Conservation (phyloP, 1,140 invertebrate genomes). For the Hesperophylax magnus region DNA sequence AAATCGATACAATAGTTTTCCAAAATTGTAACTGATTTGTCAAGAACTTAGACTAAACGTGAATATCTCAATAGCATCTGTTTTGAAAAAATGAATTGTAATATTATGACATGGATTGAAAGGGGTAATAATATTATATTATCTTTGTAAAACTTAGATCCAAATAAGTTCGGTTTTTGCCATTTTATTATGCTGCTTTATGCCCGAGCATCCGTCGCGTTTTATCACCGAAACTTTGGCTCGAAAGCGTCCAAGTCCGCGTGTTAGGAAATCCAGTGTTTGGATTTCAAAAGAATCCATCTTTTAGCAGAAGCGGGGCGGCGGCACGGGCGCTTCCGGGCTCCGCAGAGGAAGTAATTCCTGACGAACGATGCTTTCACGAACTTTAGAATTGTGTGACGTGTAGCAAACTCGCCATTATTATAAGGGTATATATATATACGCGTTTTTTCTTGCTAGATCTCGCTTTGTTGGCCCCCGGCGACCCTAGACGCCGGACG, state of each 20-base stretch:
- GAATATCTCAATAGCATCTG: no score
- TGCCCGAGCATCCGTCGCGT: conserved; percentile 2
- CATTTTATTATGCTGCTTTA: no score
- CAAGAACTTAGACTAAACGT: no score
- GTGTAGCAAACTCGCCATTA: conserved; percentile 9
- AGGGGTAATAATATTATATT: no score
- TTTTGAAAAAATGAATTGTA: no score
- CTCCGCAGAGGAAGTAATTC: conserved; percentile 16
- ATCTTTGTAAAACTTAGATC: no score
- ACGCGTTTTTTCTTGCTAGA: conserved; percentile 30
- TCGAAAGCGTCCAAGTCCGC: neutral
- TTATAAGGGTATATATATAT: neutral
- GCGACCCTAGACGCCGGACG: conserved; percentile 36
- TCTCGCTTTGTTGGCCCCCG: neutral
- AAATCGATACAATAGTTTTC: no score
- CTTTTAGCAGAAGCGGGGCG: conserved; percentile 11
- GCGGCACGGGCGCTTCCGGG: conserved; percentile 5
- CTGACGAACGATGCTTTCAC: conserved; percentile 41
- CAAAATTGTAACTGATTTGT: no score
- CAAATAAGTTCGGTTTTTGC: no score
- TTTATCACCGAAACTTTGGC: conserved; percentile 16
- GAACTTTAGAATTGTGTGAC: conserved; percentile 41
- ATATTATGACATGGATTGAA: no score
- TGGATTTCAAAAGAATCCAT: conserved; percentile 41
- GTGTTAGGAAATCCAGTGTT: conserved; percentile 26